A percentile compares a stretch with the other conserved stretches of the same genome.
Evolutionary conservation across 2,888 invertebrate species (phyloP).

Genomic region (Liodrosophila aerea): DNA sequence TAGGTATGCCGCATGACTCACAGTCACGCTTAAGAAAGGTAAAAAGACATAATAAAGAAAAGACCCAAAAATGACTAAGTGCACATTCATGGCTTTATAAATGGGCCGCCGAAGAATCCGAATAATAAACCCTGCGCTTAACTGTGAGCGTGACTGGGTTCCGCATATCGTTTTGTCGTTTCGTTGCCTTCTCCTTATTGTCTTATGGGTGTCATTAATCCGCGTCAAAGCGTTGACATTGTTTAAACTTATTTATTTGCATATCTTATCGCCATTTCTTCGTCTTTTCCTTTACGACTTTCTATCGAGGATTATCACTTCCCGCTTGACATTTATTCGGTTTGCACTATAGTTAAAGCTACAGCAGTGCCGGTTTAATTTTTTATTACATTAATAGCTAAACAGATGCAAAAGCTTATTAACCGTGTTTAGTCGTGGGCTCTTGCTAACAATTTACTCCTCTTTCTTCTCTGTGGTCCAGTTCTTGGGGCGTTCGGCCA

Average conservation of each 20-base stretch:
- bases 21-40: constrained; percentile 51
- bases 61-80: constrained; percentile 65
- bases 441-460: constrained; percentile 16
- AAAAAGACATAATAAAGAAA: constrained; percentile 44
- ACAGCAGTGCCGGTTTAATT: constrained; percentile 24
- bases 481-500: constrained; percentile 84
- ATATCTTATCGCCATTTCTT: constrained; percentile 13
- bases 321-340: constrained; percentile 54
- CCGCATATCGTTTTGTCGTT: constrained; percentile 6
- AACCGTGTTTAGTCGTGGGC: constrained; percentile 7
- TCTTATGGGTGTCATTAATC: constrained; percentile 36
- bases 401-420: constrained; percentile 28
- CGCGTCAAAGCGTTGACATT: constrained; percentile 46
- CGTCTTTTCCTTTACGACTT: too few species aligned
- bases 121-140: constrained; percentile 38
- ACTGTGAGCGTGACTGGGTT: constrained; percentile 53
- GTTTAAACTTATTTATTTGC: constrained; percentile 16
- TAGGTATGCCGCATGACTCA: constrained; percentile 58
- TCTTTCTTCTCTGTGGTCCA: constrained; percentile 82
- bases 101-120: constrained; percentile 47
- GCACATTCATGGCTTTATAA: constrained; percentile 68
- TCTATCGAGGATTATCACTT: constrained; percentile 48
- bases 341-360: constrained; percentile 25
- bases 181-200: not conserved
- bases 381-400: constrained; percentile 51